Base-by-base conservation (phyloP, 2,888 invertebrate species). In the Clitarchus hookeri region DNA sequence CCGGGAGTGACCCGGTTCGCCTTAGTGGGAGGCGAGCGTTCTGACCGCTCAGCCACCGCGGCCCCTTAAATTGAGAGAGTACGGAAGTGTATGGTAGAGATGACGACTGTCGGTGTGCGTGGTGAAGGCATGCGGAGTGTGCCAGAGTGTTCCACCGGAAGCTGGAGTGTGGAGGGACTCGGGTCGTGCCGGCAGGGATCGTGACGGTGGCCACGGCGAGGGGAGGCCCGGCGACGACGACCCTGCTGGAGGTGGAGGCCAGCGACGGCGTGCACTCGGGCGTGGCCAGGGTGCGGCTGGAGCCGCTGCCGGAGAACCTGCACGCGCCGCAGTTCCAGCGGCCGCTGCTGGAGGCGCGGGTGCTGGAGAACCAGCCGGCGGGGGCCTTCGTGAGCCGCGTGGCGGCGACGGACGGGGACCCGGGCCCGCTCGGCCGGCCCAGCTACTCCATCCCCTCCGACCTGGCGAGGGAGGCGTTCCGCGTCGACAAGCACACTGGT, bases 211-310 rank as follows among this genome's bases (percentile, higher is more conserved):
- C 65, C 13, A 23, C 19, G n/a, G n/a, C 48, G 19, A 8, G 23
- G n/a, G 65, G 65, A 65, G 48, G 65, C 0, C 65, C 95, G 90
- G 92, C 65, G 48, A 48, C 48, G 12, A 1, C 12, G 48, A 53
- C 53, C 53, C 19, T 94, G 87, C 93, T 99, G 87, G 98, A 99
- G 92, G 95, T 99, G 65, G 98, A 98, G 0, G 98, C 98, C 78
- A 97, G 97, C 86, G 99, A 99, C 92, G 98, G 98, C 54, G 97
- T 98, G 77, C 98, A 97, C 92, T 98, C 97, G 12, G 96, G 95
- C 88, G 98, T 96, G 92, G 95, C 97, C 0, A 93, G 97, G 88
- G 93, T 97, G 26, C 96, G 96, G 92, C 95, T 97, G 84, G 94
- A 96, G 89, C 93, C 96, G 88, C 92, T 96, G 87, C 95, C 97